These are phyloP conservation scores for Vannuccia rotundouncinata DNA, from an alignment of 2,888 invertebrate species.

Conservation along the genomic window DNA sequence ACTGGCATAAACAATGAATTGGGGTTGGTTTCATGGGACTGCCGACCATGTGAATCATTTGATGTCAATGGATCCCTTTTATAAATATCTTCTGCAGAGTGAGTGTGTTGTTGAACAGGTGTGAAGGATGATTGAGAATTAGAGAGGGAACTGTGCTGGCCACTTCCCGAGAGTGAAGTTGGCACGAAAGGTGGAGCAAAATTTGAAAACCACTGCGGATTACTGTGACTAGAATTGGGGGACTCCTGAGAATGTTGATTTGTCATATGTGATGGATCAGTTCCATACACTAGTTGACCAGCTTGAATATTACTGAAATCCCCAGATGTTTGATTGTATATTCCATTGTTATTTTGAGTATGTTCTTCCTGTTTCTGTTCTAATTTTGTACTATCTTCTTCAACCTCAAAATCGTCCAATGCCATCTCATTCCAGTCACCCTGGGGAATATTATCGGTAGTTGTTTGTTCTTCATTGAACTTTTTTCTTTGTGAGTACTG, in stretches of 20 bases:
- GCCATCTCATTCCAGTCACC: not conserved
- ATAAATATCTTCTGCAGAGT: no score
- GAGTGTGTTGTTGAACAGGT: not conserved
- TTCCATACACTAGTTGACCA: no score
- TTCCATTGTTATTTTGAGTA: not conserved
- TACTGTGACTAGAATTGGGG: not conserved
- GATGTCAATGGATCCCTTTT: no score
- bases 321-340: not conserved
- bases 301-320: not conserved
- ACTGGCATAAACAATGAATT: no score
- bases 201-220: not conserved
- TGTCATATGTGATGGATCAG: no score
- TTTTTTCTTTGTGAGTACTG: no score
- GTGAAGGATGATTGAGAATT: not conserved
- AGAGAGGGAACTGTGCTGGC: not conserved
- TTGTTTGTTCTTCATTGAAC: no score
- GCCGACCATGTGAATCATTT: no score
- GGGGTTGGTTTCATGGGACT: no score
- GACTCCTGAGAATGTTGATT: not conserved
- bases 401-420: not conserved
- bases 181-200: not conserved
- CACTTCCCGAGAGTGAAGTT: not conserved
- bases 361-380: not conserved
- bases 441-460: not conserved
- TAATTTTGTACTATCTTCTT: not conserved